Evolutionary conservation across 2,888 invertebrate genomes (phyloP), one percentile per base, ranked within the genome.

Genomic region (Augiades crinisus): DNA sequence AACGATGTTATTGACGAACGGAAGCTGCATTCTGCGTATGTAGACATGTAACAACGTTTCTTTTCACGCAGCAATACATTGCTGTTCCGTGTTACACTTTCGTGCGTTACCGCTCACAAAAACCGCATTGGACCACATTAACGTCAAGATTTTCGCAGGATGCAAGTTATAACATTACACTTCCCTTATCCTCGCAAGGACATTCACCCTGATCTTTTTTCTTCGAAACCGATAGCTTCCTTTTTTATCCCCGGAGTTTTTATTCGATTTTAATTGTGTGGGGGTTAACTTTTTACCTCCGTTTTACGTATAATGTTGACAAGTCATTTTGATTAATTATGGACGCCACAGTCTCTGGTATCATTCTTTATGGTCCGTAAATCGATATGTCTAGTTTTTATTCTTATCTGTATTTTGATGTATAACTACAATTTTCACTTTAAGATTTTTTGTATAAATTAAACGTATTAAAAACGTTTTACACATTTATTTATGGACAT

Each of bases 151-250:
- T 16, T 21, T 59, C 40, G 43, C 13, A 49, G 40, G 50, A 36
- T 50, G 34, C 16, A 33, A 47, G 33, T n/a, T 50, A 19, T 5
- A 43, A 36, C 36, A 41, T 34, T n/a, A 53, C 47, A 61, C 64
- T 67, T 68, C 64, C 63, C 64, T 64, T 65, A 69, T 71, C 73
- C 65, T 68, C 53, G 64, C 72, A 78, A 81, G 86, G 82, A 72
- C 83, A 70, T 85, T 85, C 74, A 87, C 85, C 85, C 78, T 67
- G 54, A 61, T 65, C 57, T 65, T 75, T 76, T 81, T 82, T 74
- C 68, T 65, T 62, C 64, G 75, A 76, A 80, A 76, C 67, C 68
- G 75, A 78, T 75, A 70, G 72, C 69, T 65, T 75, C 75, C 77
- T 78, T 79, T 76, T 73, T 73, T 64, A 58, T 59, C 60, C 60